Conservation (phyloP, 2,113 vertebrate genomes). For the Melanerpes aurifrons region DNA sequence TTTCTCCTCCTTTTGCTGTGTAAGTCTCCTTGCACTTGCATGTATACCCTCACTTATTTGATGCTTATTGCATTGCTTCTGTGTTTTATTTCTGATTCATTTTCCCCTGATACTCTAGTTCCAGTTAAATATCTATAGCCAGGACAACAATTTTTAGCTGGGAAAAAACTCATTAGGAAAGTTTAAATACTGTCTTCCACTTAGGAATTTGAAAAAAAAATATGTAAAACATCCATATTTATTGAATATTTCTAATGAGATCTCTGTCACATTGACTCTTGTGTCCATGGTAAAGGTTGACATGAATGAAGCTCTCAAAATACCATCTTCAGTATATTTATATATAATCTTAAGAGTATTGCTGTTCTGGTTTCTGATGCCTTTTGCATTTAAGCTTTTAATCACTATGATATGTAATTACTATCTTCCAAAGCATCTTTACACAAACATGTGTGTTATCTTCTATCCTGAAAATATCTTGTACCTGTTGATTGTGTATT, state of each 20-base stretch:
- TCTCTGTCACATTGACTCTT: accelerated
- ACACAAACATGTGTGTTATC: not conserved
- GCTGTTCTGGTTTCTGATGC: not conserved
- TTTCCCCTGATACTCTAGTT: not conserved
- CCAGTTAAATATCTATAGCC: accelerated
- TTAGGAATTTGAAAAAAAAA: not conserved
- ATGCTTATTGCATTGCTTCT: not conserved
- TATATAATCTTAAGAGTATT: not conserved
- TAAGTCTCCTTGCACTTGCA: not conserved
- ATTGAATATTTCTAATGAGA: not conserved
- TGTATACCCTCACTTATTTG: not conserved
- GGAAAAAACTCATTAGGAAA: not conserved
- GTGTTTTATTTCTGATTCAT: not conserved
- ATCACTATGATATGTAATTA: not conserved
- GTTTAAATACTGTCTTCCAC: not conserved
- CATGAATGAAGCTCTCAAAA: not conserved
- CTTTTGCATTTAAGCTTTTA: not conserved
- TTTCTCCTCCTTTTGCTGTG: not conserved
- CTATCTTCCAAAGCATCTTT: not conserved
- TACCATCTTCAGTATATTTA: accelerated
- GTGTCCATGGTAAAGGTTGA: not conserved
- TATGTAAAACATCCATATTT: not conserved
- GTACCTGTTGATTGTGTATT: accelerated
- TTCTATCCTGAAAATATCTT: not conserved
- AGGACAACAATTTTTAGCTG: not conserved